These are phyloP conservation scores for Microplitis manilae DNA, from an alignment of 2,888 invertebrate species.

Conservation along the genomic window DNA sequence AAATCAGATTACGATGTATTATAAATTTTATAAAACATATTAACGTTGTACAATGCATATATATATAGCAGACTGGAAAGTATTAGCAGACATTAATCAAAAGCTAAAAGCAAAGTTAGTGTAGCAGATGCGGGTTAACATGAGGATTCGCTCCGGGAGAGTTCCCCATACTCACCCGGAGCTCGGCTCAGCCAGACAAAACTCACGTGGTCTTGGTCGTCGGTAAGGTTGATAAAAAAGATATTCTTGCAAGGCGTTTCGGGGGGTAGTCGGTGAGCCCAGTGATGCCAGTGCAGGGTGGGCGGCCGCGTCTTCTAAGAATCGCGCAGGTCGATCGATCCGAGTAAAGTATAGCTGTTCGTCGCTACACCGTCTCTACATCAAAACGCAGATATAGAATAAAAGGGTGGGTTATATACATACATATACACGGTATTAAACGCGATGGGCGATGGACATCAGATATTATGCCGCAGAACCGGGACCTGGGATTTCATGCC, in stretches of 20 bases:
- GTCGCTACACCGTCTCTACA: background rate
- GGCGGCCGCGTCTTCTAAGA: constrained; percentile 29
- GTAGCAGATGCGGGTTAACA: background rate
- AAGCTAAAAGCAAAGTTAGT: background rate
- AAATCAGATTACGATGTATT: background rate
- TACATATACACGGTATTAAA: background rate
- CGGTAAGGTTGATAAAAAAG: background rate
- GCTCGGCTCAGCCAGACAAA: background rate
- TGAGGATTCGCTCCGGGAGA: background rate
- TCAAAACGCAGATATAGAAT: constrained; percentile 26
- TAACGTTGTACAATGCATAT: background rate
- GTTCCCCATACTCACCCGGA: background rate
- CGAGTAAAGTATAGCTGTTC: background rate
- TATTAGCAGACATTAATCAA: background rate
- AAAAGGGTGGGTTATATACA: constrained; percentile 23
- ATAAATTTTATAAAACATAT: background rate
- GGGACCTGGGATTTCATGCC: no score
- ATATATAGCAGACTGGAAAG: background rate
- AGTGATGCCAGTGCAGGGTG: constrained; percentile 5
- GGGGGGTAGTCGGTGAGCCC: constrained; percentile 16
- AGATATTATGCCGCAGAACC: no score
- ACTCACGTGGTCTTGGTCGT: background rate
- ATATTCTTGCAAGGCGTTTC: constrained; percentile 16
- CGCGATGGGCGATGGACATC: background rate
- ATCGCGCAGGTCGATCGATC: constrained; percentile 35